Percentiles rank a stretch among this genome's conserved stretches.
These are phyloP conservation scores for Hepsetus odoe DNA, from an alignment of 2,113 vertebrate species.

Conservation along the genomic window DNA sequence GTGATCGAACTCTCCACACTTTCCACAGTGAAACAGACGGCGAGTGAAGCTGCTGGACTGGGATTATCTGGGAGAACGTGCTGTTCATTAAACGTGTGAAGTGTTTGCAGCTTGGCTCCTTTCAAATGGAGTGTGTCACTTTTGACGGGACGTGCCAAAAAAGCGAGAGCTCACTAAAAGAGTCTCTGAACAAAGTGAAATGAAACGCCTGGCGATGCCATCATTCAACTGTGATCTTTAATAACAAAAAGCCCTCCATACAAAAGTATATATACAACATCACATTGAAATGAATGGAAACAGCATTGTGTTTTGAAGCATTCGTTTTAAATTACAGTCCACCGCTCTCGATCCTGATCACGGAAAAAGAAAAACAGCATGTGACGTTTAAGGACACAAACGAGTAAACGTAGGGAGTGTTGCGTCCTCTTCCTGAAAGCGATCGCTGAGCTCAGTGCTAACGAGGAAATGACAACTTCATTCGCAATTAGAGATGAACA, in stretches of 20 bases:
- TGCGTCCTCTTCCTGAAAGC: not conserved
- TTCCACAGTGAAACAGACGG: too few relatives aligned
- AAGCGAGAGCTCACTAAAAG: constrained; percentile 38
- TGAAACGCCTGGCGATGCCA: constrained; percentile 57
- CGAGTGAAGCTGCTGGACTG: too few relatives aligned
- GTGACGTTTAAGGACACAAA: not conserved
- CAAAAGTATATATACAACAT: constrained; percentile 78
- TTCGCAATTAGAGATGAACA: not conserved
- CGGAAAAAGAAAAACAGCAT: constrained; percentile 4
- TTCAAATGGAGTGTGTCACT: constrained; percentile 16
- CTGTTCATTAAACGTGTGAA: constrained; percentile 19
- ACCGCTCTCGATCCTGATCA: constrained; percentile 54
- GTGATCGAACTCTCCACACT: too few relatives aligned
- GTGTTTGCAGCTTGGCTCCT: constrained; percentile 26
- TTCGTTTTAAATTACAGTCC: constrained; percentile 64
- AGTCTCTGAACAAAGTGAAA: too few relatives aligned
- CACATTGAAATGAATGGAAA: constrained; percentile 71
- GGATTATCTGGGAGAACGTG: not conserved
- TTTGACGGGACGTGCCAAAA: not conserved
- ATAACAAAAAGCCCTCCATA: constrained; percentile 72
- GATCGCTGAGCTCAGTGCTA: not conserved
- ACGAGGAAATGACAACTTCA: not conserved
- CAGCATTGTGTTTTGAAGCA: constrained; percentile 47
- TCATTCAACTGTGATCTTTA: constrained; percentile 73
- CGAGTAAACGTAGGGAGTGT: too few relatives aligned